phyloP scores from a whole-genome alignment of 2,797 vertebrate species.

The Passerculus sandwichensis region DNA sequence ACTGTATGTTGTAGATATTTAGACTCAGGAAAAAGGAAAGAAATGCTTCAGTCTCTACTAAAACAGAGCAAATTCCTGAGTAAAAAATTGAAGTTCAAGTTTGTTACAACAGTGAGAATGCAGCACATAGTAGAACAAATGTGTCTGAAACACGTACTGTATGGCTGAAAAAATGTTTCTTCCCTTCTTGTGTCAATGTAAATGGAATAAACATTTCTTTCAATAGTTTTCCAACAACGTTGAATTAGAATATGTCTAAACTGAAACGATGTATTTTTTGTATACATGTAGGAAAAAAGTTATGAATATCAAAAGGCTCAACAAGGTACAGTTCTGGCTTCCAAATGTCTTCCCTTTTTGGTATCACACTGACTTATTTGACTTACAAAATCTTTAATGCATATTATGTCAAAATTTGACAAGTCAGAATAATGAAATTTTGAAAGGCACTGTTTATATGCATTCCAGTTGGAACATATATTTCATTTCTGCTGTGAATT shows the following conservation, averaged over 20 bases:
- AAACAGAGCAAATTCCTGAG: background rate
- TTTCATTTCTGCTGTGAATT: background rate
- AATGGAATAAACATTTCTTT: background rate
- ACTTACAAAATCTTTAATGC: background rate
- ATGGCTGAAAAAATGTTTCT: accelerated
- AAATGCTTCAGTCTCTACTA: background rate
- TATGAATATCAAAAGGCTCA: background rate
- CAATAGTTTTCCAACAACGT: background rate
- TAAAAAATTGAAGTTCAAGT: background rate
- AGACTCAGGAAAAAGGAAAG: background rate
- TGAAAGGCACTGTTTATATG: background rate
- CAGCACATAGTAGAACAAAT: background rate
- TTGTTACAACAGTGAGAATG: background rate
- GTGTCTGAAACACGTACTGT: accelerated
- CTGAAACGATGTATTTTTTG: background rate
- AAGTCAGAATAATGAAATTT: background rate
- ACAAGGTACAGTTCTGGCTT: background rate
- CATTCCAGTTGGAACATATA: background rate
- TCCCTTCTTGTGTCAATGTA: background rate
- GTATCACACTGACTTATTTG: background rate
- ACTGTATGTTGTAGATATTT: background rate
- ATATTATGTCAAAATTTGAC: background rate
- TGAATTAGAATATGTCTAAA: background rate
- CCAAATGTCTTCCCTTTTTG: background rate
- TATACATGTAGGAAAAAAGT: background rate